Conservation (phyloP, 2,888 invertebrate genomes). For the Seira musarum region DNA sequence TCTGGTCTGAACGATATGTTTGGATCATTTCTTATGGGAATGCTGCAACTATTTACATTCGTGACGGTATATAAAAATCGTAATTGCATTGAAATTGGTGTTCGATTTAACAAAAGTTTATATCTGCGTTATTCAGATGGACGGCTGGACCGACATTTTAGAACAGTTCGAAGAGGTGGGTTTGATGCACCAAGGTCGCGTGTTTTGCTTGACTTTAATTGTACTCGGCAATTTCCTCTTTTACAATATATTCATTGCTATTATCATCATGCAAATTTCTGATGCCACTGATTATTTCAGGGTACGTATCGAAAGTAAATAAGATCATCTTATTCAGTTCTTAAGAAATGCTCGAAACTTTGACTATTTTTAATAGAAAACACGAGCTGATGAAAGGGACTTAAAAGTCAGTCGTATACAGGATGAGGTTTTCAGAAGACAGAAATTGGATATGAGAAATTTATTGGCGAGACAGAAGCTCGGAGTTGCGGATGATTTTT, state of each 20-base stretch:
- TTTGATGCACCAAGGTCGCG: conserved; percentile 37
- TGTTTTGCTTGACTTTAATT: conserved; percentile 64
- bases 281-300: conserved; percentile 67
- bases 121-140: no score
- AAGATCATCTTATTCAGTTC: background rate
- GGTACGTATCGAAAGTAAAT: conserved; percentile 44
- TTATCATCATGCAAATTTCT: conserved; percentile 69
- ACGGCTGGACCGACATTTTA: conserved; percentile 67
- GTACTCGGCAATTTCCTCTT: conserved; percentile 68
- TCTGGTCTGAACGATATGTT: conserved; percentile 32
- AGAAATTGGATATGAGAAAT: conserved; percentile 67
- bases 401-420: conserved; percentile 61
- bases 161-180: conserved; percentile 48
- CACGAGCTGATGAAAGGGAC: conserved; percentile 52
- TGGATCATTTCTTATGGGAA: conserved; percentile 63
- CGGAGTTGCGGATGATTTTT: conserved; percentile 64
- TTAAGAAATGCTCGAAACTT: no score
- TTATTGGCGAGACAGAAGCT: conserved; percentile 61
- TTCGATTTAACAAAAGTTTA: background rate
- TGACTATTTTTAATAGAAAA: conserved; percentile 27
- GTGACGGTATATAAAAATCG: conserved; percentile 55
- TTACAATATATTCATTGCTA: conserved; percentile 69
- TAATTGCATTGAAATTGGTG: background rate
- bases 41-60: conserved; percentile 63
- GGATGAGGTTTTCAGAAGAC: conserved; percentile 65